Evolutionary conservation across 2,888 invertebrate species (phyloP).

Genomic region (Caenorhabditis japonica): DNA sequence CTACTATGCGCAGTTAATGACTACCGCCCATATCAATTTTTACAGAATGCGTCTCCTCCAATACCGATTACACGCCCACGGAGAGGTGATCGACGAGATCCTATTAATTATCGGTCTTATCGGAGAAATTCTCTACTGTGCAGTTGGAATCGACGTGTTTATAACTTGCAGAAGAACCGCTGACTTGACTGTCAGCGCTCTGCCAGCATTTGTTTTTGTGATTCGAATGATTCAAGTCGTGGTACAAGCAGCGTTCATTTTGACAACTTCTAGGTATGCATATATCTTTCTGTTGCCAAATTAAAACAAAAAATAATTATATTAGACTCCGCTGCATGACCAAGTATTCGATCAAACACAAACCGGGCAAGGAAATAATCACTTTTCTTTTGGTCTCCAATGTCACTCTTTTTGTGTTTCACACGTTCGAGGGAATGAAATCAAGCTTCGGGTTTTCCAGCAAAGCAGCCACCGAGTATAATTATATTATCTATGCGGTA

Average conservation of each 20-base stretch:
- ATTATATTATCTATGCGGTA: slow-evolving; percentile 72
- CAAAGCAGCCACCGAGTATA: slow-evolving; percentile 60
- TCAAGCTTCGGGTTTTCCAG: slow-evolving; percentile 62
- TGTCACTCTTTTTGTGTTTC: slow-evolving; percentile 74
- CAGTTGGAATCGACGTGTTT: slow-evolving; percentile 61
- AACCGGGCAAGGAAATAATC: slow-evolving; percentile 76
- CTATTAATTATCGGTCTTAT: slow-evolving; percentile 72
- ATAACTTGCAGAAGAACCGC: slow-evolving; percentile 47
- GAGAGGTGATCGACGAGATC: slow-evolving; percentile 75
- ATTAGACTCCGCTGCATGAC: slow-evolving; percentile 58
- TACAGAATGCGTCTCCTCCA: slow-evolving; percentile 71
- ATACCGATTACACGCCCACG: slow-evolving; percentile 69
- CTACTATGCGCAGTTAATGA: no score
- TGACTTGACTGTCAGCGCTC: slow-evolving; percentile 39
- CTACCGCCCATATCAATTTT: neutral
- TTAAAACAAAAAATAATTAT: neutral
- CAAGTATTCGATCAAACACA: slow-evolving; percentile 55
- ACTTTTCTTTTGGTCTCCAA: slow-evolving; percentile 75
- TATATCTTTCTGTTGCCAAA: neutral
- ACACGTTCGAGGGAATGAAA: slow-evolving; percentile 71
- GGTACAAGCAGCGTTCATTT: slow-evolving; percentile 74
- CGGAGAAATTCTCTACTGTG: slow-evolving; percentile 73
- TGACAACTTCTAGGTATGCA: slow-evolving; percentile 64
- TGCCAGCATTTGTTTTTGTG: slow-evolving; percentile 67
- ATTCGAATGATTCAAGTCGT: slow-evolving; percentile 74